Percentiles rank a stretch among this genome's conserved stretches.
phyloP scores from a whole-genome alignment of 2,888 invertebrate species.

The Rhabditophanes sp. region DNA sequence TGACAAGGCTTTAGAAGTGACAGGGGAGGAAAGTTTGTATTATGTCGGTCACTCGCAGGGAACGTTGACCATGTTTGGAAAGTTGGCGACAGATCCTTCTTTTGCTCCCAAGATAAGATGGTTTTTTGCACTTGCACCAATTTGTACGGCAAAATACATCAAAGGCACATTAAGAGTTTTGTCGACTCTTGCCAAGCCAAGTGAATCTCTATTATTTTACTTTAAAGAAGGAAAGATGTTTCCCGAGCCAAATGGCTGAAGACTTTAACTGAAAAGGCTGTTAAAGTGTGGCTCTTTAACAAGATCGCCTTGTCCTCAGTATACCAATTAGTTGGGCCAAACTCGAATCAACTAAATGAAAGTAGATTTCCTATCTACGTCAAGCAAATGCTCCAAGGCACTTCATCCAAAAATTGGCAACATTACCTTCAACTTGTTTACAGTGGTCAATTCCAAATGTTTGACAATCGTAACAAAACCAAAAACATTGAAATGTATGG shows the following conservation, averaged over 20 bases:
- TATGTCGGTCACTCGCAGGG: conserved; percentile 76
- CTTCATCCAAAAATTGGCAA: conserved; percentile 6
- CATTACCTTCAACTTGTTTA: conserved; percentile 5
- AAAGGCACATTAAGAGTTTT: not conserved
- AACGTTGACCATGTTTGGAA: conserved; percentile 34
- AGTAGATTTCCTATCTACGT: conserved; percentile 8
- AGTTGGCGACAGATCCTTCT: too few species aligned
- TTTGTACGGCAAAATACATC: conserved; percentile 1
- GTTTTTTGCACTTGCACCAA: conserved; percentile 3
- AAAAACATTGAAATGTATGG: conserved; percentile 1
- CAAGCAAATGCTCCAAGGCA: conserved; percentile 4
- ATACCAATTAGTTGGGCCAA: conserved; percentile 3
- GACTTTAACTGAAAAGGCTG: too few species aligned
- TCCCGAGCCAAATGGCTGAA: too few species aligned
- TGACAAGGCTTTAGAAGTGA: conserved; percentile 55
- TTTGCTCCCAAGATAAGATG: conserved; percentile 11
- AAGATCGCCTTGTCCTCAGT: not conserved
- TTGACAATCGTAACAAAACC: not conserved
- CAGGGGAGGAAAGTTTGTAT: conserved; percentile 53
- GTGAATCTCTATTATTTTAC: not conserved
- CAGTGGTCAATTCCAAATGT: conserved; percentile 1
- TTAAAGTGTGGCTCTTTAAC: too few species aligned
- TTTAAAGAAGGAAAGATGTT: too few species aligned
- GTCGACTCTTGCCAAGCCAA: not conserved
- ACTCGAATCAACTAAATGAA: conserved; percentile 2